Evolutionary conservation across 2,888 invertebrate species (phyloP), one percentile per base, ranked within the genome.

Genomic region (Aphrophora alni): DNA sequence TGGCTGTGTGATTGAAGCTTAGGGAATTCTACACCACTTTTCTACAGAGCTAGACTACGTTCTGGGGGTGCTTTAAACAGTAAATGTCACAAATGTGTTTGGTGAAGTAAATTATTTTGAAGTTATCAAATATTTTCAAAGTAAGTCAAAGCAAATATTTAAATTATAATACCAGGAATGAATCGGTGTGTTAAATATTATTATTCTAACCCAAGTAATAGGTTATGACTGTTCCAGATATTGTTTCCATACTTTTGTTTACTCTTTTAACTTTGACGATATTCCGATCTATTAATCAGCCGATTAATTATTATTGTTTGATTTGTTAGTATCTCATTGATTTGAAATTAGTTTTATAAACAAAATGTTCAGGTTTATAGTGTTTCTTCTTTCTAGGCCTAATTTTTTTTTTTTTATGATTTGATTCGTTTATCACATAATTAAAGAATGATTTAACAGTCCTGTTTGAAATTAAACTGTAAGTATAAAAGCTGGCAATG

Each of bases 1-100:
- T 59, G 59, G 59, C 59, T 59, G 59, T 59, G 59, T 59, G 59
- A 59, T 59, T 59, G 59, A 59, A 59, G 59, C 59, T 59, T 59
- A 59, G 59, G 59, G 59, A 59, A 59, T 59, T 59, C 59, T 59
- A 59, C 59, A 59, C 59, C 59, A 59, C 59, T 21, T 59, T 59
- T 59, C 59, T 59, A 59, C 59, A 59, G 59, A 59, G 59, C 59
- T 59, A 59, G 59, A 8, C 59, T 59, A 3, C 59, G 59, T 59
- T 59, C 59, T 21, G 21, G 59, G 59, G 59, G 59, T n/a, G n/a
- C 21, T 21, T 59, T 21, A 59, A 59, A 59, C 59, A 59, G 59
- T 59, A 59, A 59, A 59, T 59, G 59, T 59, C 59, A 59, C 59
- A 59, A 59, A 59, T 59, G 59, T 59, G 59, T 59, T 59, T 59